phyloP scores from a whole-genome alignment of 2,113 vertebrate species.

The Trogon surrucura region DNA sequence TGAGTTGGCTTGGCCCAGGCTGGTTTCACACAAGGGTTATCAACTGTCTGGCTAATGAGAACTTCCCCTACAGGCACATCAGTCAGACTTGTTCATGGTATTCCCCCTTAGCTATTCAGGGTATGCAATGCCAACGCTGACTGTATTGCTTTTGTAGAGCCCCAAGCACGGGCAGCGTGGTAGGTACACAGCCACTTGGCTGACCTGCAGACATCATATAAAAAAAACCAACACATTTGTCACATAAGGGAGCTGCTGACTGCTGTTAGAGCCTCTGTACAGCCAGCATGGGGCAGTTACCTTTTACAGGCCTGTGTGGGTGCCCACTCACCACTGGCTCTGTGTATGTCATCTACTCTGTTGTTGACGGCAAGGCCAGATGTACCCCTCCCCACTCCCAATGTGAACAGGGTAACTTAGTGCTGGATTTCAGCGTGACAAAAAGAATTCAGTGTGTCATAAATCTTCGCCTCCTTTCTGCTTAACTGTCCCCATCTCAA shows the following conservation, averaged over 20 bases:
- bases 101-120: background rate
- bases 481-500: background rate
- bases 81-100: too few relatives aligned
- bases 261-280: background rate
- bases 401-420: fast-evolving
- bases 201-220: background rate
- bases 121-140: background rate
- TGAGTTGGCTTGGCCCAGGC: background rate
- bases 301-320: background rate
- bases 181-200: background rate
- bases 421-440: background rate
- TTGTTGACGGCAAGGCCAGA: background rate
- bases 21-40: background rate
- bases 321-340: background rate
- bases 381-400: background rate
- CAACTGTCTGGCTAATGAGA: background rate
- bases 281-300: background rate
- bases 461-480: background rate
- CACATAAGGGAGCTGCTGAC: background rate
- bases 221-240: background rate
- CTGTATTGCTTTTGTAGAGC: background rate
- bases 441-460: background rate
- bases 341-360: background rate
- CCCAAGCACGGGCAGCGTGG: background rate
- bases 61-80: background rate